Conservation (phyloP, 2,113 vertebrate species). For the Entomyzon cyanotis region DNA sequence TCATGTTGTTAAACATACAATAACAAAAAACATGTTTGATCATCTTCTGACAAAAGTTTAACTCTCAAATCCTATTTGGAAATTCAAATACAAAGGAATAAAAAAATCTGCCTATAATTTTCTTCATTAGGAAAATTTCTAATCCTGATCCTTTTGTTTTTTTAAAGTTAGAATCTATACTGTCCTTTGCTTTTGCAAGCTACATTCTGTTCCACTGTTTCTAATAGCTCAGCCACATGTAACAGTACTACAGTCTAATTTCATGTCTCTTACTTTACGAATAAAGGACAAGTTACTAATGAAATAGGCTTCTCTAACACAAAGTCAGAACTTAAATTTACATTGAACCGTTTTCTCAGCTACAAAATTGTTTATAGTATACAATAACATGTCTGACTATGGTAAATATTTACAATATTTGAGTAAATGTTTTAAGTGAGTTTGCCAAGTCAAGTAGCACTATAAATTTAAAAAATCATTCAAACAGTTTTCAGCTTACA, state of each 20-base stretch:
- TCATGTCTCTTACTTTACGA: rapidly evolving
- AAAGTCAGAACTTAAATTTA: not conserved
- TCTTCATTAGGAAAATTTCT: not conserved
- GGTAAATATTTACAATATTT: constrained; percentile 13
- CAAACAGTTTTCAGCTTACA: not conserved
- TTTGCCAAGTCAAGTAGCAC: not conserved
- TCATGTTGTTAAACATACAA: not conserved
- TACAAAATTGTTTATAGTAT: not conserved
- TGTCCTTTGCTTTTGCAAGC: not conserved
- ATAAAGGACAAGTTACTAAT: not conserved
- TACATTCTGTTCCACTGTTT: not conserved
- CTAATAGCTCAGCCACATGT: not conserved
- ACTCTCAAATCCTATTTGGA: not conserved
- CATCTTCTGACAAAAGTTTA: not conserved
- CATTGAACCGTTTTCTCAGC: not conserved
- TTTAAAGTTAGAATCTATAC: not conserved
- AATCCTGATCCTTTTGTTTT: not conserved
- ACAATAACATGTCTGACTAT: not conserved
- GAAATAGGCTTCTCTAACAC: not conserved
- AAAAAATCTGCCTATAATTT: not conserved
- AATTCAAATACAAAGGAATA: not conserved
- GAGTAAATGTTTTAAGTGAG: not conserved
- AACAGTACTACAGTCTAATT: not conserved
- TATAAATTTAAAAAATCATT: not conserved
- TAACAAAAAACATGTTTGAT: not conserved